phyloP scores from a whole-genome alignment of 2,113 vertebrate genomes.

The Mastomys natalensis region DNA sequence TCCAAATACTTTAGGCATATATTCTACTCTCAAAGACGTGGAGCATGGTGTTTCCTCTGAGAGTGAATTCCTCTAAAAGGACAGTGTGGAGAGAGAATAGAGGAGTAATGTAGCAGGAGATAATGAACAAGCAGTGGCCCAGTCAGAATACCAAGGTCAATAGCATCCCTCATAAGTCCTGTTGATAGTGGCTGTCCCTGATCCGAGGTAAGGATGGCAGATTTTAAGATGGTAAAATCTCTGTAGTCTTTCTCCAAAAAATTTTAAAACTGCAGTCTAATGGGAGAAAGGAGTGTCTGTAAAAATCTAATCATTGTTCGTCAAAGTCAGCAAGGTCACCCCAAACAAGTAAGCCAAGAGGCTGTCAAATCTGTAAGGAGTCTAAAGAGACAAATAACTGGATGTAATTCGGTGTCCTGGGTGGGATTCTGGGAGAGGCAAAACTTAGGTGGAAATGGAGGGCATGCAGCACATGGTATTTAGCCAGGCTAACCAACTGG shows the following conservation, averaged over 20 bases:
- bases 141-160: background rate
- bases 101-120: no score
- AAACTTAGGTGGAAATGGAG: background rate
- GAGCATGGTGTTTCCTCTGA: background rate
- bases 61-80: background rate
- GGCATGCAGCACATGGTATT: background rate
- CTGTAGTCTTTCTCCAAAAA: background rate
- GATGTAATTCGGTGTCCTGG: background rate
- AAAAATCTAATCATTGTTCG: background rate
- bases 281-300: background rate
- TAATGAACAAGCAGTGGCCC: background rate
- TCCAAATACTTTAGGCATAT: background rate
- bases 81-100: background rate
- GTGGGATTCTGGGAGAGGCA: background rate
- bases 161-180: no score
- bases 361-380: no score
- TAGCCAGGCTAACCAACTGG: background rate
- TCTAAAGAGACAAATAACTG: background rate
- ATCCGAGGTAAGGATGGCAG: background rate
- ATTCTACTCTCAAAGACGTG: background rate
- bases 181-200: no score
- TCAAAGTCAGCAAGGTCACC: background rate
- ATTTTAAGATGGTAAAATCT: no score
- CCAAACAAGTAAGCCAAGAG: background rate
- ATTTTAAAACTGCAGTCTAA: no score